These are phyloP conservation scores for Bilobella aurantiaca DNA, from an alignment of 1,140 invertebrate genomes.

Conservation along the genomic window DNA sequence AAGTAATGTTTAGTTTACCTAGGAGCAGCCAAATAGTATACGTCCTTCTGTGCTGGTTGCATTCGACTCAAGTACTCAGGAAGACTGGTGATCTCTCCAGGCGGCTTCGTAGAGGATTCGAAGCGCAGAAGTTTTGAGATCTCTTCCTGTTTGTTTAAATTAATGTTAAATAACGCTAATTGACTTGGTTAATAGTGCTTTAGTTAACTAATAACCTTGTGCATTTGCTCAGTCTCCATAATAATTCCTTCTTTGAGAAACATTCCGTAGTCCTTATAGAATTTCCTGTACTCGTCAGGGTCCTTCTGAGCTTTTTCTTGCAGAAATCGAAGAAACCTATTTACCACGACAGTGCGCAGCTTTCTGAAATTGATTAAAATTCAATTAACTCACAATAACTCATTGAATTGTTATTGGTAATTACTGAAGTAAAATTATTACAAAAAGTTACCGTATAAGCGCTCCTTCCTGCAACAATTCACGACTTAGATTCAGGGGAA, in stretches of 20 bases:
- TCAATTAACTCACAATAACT: neutral
- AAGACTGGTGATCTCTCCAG: slow-evolving; percentile 67
- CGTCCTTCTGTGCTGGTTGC: slow-evolving; percentile 66
- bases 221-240: slow-evolving; percentile 60
- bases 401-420: too few relatives aligned
- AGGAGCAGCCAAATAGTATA: slow-evolving; percentile 88
- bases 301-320: slow-evolving; percentile 76
- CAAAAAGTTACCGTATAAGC: slow-evolving; percentile 61
- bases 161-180: too few relatives aligned
- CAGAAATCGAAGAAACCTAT: slow-evolving; percentile 73
- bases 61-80: slow-evolving; percentile 68
- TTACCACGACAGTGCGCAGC: slow-evolving; percentile 71
- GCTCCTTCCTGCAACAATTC: slow-evolving; percentile 89
- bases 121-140: slow-evolving; percentile 82
- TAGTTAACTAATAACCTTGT: too few relatives aligned
- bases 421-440: neutral
- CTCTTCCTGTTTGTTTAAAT: too few relatives aligned
- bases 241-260: slow-evolving; percentile 95
- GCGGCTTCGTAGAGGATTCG: slow-evolving; percentile 69
- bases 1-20: too few relatives aligned
- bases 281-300: slow-evolving; percentile 65
- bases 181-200: too few relatives aligned
- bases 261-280: slow-evolving; percentile 83
- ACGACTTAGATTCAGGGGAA: slow-evolving; percentile 90
- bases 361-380: slow-evolving; percentile 51